A percentile compares a stretch with the other conserved stretches of the same genome.
Evolutionary conservation across 2,113 vertebrate species (phyloP).

Genomic region (Podiceps cristatus): DNA sequence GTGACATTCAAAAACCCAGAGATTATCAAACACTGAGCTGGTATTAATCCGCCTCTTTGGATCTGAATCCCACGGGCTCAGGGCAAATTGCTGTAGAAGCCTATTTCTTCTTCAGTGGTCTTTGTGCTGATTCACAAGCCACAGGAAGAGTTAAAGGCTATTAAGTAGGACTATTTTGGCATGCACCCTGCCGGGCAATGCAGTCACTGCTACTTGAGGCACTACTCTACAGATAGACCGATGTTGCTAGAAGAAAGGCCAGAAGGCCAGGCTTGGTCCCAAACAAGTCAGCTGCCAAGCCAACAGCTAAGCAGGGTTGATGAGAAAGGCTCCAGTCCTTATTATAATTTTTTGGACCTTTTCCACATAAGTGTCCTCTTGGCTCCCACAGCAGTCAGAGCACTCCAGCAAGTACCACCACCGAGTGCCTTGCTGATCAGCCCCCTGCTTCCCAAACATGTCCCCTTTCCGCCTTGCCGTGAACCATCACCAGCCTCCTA

Average conservation of each 20-base stretch:
- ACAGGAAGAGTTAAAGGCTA: not conserved
- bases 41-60: not conserved
- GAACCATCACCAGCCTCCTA: not conserved
- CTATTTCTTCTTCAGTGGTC: not conserved
- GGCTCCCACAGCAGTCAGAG: not conserved
- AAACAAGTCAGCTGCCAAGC: not conserved
- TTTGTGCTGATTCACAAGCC: not conserved
- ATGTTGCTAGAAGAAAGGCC: not conserved
- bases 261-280: not conserved
- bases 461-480: not conserved
- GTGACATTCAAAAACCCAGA: not conserved
- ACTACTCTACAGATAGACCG: not conserved
- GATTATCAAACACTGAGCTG: not conserved
- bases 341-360: rapidly evolving
- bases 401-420: not conserved
- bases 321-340: not conserved
- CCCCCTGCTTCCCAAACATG: not conserved
- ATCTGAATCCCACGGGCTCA: not conserved
- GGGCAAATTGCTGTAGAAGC: not conserved
- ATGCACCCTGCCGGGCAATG: not conserved
- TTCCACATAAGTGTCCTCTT: not conserved
- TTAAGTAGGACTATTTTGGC: not conserved
- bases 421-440: not conserved
- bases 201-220: not conserved
- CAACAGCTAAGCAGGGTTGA: not conserved